Evolutionary conservation across 2,113 vertebrate species (phyloP).

Genomic region (Sander vitreus): DNA sequence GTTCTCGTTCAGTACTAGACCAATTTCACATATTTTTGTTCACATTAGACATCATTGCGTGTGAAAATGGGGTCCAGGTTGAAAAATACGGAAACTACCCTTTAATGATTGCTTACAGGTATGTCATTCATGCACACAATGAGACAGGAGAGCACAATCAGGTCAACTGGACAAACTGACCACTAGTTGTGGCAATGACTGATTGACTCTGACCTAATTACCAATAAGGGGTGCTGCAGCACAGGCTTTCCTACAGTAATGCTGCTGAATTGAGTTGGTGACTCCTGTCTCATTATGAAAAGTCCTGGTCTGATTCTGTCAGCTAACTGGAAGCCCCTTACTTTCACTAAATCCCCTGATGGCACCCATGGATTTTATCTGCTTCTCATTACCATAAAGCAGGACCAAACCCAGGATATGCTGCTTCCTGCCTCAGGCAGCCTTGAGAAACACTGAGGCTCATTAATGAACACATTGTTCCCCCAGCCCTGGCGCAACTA

Average conservation of each 20-base stretch:
- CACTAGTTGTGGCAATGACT: background rate
- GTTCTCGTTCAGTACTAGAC: too few species aligned
- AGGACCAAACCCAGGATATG: background rate
- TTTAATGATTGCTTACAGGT: too few species aligned
- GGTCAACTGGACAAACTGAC: background rate
- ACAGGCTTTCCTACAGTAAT: background rate
- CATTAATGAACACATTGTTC: constrained; percentile 15
- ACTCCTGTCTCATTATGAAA: constrained; percentile 29
- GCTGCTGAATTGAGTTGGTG: background rate
- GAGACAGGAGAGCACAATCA: too few species aligned
- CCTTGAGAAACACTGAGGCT: background rate
- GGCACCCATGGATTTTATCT: background rate
- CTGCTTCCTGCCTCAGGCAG: background rate
- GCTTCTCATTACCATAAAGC: constrained; percentile 48
- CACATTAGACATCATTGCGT: too few species aligned
- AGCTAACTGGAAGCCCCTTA: constrained; percentile 6
- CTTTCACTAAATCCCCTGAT: constrained; percentile 2
- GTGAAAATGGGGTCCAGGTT: too few species aligned
- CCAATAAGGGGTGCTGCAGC: background rate
- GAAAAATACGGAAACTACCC: too few species aligned
- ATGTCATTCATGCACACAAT: background rate
- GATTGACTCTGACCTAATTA: background rate
- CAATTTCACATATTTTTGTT: too few species aligned
- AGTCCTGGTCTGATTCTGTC: constrained; percentile 55
- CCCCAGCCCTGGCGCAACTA: background rate